These are phyloP conservation scores for Heliconius sara DNA, from an alignment of 2,888 invertebrate genomes.

Conservation along the genomic window DNA sequence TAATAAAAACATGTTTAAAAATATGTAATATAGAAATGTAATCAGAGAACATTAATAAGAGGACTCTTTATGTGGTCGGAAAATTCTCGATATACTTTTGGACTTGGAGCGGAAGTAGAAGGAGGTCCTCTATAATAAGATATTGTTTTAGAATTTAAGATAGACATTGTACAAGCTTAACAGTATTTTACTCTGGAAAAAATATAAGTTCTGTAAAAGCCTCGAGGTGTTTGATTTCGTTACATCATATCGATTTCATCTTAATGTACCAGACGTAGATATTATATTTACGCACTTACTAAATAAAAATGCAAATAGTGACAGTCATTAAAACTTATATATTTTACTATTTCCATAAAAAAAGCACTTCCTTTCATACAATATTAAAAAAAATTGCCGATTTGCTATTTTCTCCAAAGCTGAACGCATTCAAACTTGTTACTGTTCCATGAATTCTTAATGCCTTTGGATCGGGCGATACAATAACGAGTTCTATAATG, in stretches of 20 bases:
- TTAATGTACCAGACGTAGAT: background rate
- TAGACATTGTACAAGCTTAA: too few species aligned
- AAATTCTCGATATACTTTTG: too few species aligned
- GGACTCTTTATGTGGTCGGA: too few species aligned
- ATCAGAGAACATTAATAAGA: too few species aligned
- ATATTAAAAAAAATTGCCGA: slow-evolving; percentile 11
- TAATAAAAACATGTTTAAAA: too few species aligned
- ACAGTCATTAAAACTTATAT: background rate
- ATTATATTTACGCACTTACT: background rate
- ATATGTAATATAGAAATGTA: too few species aligned
- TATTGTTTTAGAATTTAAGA: too few species aligned
- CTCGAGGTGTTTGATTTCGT: too few species aligned
- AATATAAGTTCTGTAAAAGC: too few species aligned
- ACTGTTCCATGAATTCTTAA: slow-evolving; percentile 38
- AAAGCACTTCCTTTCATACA: background rate
- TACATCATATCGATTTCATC: slow-evolving; percentile 1
- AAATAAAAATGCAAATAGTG: background rate
- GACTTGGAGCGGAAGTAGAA: too few species aligned
- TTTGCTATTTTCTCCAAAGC: slow-evolving; percentile 37
- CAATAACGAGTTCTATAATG: slow-evolving; percentile 38
- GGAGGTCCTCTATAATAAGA: too few species aligned
- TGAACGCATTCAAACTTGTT: slow-evolving; percentile 40
- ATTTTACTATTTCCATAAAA: background rate
- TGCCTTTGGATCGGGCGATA: slow-evolving; percentile 36
- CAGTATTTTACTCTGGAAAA: too few species aligned